Percentiles rank a stretch among this genome's conserved stretches.
phyloP scores from a whole-genome alignment of 1,140 invertebrate species.

The Tetranychus urticae region DNA sequence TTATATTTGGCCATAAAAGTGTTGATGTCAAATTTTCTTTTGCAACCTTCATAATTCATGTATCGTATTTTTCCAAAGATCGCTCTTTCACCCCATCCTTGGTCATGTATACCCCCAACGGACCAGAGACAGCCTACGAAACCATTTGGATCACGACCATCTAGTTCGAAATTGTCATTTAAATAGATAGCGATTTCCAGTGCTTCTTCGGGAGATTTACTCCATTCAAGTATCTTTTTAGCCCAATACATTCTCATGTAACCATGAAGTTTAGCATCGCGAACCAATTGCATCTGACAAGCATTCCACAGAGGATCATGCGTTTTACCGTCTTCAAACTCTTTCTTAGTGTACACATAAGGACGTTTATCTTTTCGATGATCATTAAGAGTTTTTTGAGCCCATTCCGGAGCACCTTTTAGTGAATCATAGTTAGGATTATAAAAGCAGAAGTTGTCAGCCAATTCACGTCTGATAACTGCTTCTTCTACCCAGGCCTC shows the following conservation, averaged over 20 bases:
- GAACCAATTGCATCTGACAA: slow-evolving; percentile 44
- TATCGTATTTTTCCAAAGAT: slow-evolving; percentile 76
- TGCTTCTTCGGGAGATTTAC: slow-evolving; percentile 45
- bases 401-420: slow-evolving; percentile 46
- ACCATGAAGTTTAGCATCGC: slow-evolving; percentile 70
- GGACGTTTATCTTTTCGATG: slow-evolving; percentile 53
- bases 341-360: slow-evolving; percentile 41
- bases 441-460: slow-evolving; percentile 78
- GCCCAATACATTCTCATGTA: slow-evolving; percentile 87
- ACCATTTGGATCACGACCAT: slow-evolving; percentile 68
- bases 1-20: slow-evolving; percentile 25
- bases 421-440: slow-evolving; percentile 55
- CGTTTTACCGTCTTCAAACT: slow-evolving; percentile 44
- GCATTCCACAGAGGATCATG: slow-evolving; percentile 81
- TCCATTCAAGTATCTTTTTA: slow-evolving; percentile 76
- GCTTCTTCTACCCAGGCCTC: slow-evolving; percentile 62
- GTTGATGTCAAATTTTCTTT: slow-evolving; percentile 59
- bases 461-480: slow-evolving; percentile 55
- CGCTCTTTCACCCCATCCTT: slow-evolving; percentile 59
- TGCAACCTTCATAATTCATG: slow-evolving; percentile 74
- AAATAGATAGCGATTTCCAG: slow-evolving; percentile 48
- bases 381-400: slow-evolving; percentile 43
- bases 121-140: slow-evolving; percentile 75
- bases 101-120: slow-evolving; percentile 69
- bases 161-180: slow-evolving; percentile 65